Evolutionary conservation across 2,113 vertebrate species (phyloP).

Genomic region (Triplophysa tibetana): DNA sequence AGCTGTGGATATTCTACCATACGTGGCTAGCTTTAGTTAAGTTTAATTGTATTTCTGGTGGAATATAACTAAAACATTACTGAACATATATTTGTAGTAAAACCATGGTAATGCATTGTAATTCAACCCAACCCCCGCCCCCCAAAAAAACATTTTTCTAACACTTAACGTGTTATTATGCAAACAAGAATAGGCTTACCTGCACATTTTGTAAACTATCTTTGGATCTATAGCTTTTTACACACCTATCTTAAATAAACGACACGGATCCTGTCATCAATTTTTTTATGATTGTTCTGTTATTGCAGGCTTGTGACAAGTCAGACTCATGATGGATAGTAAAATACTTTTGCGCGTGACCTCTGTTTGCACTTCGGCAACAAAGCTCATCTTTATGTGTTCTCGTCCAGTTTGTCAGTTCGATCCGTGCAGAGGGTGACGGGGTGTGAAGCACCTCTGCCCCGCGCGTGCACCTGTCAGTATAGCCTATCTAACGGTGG

Average conservation of each 20-base stretch:
- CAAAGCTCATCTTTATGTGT: conserved; percentile 1
- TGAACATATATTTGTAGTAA: no score
- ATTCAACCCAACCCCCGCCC: no score
- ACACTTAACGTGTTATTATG: no score
- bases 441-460: conserved; percentile 24
- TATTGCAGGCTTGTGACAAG: not conserved
- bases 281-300: not conserved
- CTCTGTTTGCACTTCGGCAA: not conserved
- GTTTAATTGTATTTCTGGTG: no score
- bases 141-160: no score
- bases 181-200: no score
- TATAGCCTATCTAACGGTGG: conserved; percentile 19
- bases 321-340: conserved; percentile 1
- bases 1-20: no score
- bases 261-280: not conserved
- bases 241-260: not conserved
- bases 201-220: no score
- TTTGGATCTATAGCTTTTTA: not conserved
- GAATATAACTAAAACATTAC: no score
- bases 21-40: no score
- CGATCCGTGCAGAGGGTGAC: not conserved
- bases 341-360: not conserved
- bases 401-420: conserved; percentile 39
- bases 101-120: no score
- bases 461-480: conserved; percentile 8